A percentile compares a stretch with the other conserved stretches of the same genome.
These are phyloP conservation scores for Dromiciops gliroides DNA, from an alignment of 2,113 vertebrate species.

Conservation along the genomic window DNA sequence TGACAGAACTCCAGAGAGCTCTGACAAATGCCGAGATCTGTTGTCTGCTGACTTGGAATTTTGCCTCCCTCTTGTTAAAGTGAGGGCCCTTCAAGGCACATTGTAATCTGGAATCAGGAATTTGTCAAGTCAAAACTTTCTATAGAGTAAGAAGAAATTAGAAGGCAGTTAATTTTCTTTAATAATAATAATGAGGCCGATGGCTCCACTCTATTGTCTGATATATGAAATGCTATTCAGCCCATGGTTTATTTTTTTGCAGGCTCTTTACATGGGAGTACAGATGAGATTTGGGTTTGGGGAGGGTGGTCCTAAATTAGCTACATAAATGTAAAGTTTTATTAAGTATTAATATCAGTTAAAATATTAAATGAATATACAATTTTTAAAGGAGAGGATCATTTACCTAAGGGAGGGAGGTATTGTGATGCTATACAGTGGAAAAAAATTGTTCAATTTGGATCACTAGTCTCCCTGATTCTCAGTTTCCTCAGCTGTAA, in stretches of 20 bases:
- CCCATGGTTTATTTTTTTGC: constrained; percentile 68
- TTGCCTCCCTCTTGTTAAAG: constrained; percentile 65
- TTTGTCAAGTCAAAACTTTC: constrained; percentile 75
- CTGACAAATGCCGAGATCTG: constrained; percentile 68
- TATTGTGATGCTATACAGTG: not conserved
- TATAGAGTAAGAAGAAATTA: constrained; percentile 62
- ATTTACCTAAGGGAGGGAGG: not conserved
- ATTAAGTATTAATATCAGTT: not conserved
- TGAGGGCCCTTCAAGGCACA: constrained; percentile 50
- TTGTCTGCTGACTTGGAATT: constrained; percentile 70
- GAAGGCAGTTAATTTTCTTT: constrained; percentile 57
- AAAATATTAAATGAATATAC: not conserved
- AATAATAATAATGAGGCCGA: constrained; percentile 47
- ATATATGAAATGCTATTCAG: constrained; percentile 56
- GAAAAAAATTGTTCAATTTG: not conserved
- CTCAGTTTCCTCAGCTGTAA: not conserved
- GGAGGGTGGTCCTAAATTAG: not conserved
- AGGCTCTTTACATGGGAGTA: not conserved
- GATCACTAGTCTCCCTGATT: not conserved
- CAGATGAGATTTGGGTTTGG: constrained; percentile 12
- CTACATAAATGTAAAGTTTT: not conserved
- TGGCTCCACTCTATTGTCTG: constrained; percentile 46
- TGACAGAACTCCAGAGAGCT: constrained; percentile 72
- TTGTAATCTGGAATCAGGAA: constrained; percentile 70
- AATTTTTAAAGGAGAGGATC: constrained; percentile 8